Conservation (phyloP, 2,797 vertebrate species). For the Manis crassicaudata region DNA sequence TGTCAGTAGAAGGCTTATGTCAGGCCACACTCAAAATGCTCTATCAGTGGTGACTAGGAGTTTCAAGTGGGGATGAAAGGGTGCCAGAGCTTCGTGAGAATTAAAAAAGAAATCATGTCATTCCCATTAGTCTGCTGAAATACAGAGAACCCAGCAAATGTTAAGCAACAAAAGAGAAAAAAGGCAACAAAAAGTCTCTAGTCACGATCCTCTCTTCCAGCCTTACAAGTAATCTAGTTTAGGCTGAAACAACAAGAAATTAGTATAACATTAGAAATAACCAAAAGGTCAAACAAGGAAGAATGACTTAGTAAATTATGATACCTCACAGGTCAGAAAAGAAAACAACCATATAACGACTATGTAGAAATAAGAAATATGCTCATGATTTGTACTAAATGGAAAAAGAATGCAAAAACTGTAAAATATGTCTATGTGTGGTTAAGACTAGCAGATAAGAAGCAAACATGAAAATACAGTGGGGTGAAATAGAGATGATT, state of each 20-base stretch:
- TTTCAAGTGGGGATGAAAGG: neutral
- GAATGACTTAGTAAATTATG: neutral
- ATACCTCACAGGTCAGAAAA: neutral
- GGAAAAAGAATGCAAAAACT: neutral
- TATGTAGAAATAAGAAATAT: neutral
- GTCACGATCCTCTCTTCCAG: neutral
- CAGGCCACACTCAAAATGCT: neutral
- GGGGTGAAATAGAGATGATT: neutral
- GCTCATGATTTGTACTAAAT: neutral
- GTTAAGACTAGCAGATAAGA: neutral
- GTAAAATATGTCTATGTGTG: neutral
- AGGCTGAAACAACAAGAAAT: neutral
- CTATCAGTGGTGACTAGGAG: neutral
- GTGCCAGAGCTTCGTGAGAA: neutral
- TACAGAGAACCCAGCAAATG: neutral
- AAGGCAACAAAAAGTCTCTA: neutral
- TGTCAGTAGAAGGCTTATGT: neutral
- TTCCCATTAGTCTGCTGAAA: neutral
- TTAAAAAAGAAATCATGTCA: neutral
- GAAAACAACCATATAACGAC: neutral
- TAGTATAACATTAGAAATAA: slow-evolving; percentile 15
- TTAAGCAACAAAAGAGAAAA: neutral
- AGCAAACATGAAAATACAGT: neutral
- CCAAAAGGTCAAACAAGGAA: neutral
- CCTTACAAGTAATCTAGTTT: neutral